Evolutionary conservation across 2,113 vertebrate species (phyloP).

Genomic region (Heliornis fulica): DNA sequence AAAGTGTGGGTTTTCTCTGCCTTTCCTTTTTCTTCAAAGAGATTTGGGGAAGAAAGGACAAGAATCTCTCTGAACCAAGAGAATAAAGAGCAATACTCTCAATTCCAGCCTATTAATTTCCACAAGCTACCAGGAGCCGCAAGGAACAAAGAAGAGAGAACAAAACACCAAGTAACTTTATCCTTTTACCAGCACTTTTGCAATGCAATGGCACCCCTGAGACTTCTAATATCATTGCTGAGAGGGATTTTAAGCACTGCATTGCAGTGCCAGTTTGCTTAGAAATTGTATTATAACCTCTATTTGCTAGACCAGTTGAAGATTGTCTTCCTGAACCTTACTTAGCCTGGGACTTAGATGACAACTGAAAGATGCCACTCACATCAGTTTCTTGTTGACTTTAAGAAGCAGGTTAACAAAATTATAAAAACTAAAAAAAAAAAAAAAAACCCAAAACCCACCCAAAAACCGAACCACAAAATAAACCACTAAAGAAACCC

Average conservation of each 20-base stretch:
- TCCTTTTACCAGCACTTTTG: slow-evolving; percentile 25
- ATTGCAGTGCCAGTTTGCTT: not conserved
- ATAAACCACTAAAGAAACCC: not conserved
- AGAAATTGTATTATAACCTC: not conserved
- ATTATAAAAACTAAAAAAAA: not conserved
- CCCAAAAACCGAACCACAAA: not conserved
- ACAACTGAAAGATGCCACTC: not conserved
- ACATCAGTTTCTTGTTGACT: not conserved
- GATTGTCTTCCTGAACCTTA: not conserved
- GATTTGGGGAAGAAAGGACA: not conserved
- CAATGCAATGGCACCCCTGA: not conserved
- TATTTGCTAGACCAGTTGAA: not conserved
- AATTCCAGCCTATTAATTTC: slow-evolving; percentile 38
- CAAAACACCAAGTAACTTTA: not conserved
- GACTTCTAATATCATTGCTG: slow-evolving; percentile 5
- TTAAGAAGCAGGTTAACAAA: not conserved
- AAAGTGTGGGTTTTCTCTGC: not conserved
- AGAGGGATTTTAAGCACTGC: slow-evolving; percentile 23
- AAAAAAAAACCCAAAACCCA: too few species aligned
- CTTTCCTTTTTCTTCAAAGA: slow-evolving; percentile 9
- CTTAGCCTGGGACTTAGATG: not conserved
- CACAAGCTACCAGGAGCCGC: not conserved
- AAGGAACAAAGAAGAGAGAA: slow-evolving; percentile 27
- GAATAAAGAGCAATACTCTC: slow-evolving; percentile 13
- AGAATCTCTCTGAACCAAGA: not conserved